Base-by-base conservation (phyloP, 2,113 vertebrate species). In the Bolborhynchus lineola region DNA sequence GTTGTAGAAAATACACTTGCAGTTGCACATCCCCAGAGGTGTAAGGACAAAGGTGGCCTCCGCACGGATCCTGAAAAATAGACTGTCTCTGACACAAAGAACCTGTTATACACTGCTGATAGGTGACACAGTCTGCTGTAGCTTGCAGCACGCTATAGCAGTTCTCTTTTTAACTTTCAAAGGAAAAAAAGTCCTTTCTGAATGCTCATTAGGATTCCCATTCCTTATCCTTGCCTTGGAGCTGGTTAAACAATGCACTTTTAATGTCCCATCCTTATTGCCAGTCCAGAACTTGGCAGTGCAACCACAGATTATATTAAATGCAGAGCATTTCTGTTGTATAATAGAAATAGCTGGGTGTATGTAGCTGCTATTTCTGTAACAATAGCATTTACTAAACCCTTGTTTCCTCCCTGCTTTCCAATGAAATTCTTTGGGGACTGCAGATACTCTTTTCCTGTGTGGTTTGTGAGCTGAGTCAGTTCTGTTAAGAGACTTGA, bases 331-430 rank as follows among this genome's bases (percentile, higher is more conserved):
- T 82, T 93, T 86, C 69, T 83, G 80, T 86, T 57, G 77, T 69
- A 49, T 72, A 71, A 93, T 76, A 59, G 90, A 70, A 93, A 88
- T 75, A 69, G 80, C 65, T 94, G 96, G 69, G 70, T 95, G 86
- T 94, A 86, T 79, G 53, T 78, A 76, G 95, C 88, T 94, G 88
- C 93, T 96, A 88, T 93, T 97, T 96, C 81, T 89, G 88, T 85
- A 90, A 95, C 91, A 95, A 95, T 93, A 82, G 88, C 92, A 69
- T 93, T 94, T 93, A 84, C 57, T 83, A 65, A 69, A 80, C 39
- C 65, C 88, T 94, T 92, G 88, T 92, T 96, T 94, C 95, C 95
- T 94, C 80, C 76, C 37, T 79, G 82, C 82, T 95, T 95, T 94
- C 44, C 52, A 72, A 84, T 76, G 49, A 57, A 92, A 84, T 84